Evolutionary conservation across 2,888 invertebrate species (phyloP), one percentile per base, ranked within the genome.

Genomic region (Holacanthella duospinosa): DNA sequence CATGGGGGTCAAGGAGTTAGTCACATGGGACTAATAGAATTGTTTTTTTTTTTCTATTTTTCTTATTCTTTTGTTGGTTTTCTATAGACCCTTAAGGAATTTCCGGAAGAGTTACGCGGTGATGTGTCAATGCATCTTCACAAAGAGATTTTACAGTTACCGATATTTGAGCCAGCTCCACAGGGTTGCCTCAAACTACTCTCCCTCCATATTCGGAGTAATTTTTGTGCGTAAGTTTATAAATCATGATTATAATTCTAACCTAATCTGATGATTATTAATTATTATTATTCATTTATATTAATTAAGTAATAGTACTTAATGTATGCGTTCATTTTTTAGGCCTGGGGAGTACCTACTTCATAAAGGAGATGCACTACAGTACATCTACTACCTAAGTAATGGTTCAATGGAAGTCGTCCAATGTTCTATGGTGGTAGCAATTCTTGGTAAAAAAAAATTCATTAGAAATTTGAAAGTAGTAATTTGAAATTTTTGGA

Each of bases 351-450:
- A 95, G 77, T 94, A 88, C 77, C 83, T 95, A 56, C 88, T 94
- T 54, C 94, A 94, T 79, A 90, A 88, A 80, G 94, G 94, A 48
- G 95, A 95, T 75, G 93, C 93, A 4, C 83, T 95, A 29, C 88
- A 89, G 66, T 92, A 92, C 76, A 90, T 95, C 74, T 94, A 93
- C 79, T 93, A 94, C 78, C 86, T 95, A 70, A 94, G 93, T 80
- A 94, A 94, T 76, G 95, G 95, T 4, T 93, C 93, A 29, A 93
- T 95, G 93, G 95, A 95, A 79, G 93, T 95, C 55, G 88, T 95
- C 75, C 93, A 94, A 77, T 88, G 93, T 75, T 89, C 88, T 68
- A 94, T 94, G 92, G 95, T 95, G 60, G 94, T 95, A 25, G 95
- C 95, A 64, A 95, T 96, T 74, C 81, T 95, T 71, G 95, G 95